phyloP scores from a whole-genome alignment of 2,113 vertebrate genomes.

The Colius striatus region DNA sequence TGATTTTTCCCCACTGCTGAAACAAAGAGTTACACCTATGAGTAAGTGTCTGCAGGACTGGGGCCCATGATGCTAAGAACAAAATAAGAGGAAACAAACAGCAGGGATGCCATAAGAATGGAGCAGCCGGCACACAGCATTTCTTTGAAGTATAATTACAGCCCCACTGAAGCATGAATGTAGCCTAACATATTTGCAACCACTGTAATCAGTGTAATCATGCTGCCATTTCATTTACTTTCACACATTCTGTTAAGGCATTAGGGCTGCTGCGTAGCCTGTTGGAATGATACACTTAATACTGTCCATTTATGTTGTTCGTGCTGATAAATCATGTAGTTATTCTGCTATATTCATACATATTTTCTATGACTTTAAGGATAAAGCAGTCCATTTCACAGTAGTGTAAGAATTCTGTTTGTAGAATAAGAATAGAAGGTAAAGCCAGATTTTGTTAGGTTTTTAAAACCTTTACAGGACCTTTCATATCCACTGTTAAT shows the following conservation, averaged over 20 bases:
- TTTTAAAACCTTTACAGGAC: constrained; percentile 13
- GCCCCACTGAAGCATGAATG: constrained; percentile 70
- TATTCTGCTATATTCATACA: constrained; percentile 27
- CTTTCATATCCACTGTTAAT: constrained; percentile 49
- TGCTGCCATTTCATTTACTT: constrained; percentile 68
- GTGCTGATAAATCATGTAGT: constrained; percentile 51
- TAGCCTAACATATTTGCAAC: constrained; percentile 62
- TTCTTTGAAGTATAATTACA: constrained; percentile 71
- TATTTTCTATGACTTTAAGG: constrained; percentile 1
- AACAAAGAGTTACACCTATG: constrained; percentile 6
- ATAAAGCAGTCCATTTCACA: constrained; percentile 1
- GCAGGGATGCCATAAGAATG: constrained; percentile 19
- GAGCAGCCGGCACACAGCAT: constrained; percentile 6
- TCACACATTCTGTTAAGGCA: constrained; percentile 48
- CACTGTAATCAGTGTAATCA: constrained; percentile 73
- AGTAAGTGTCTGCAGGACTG: neutral
- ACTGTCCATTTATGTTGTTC: constrained; percentile 60
- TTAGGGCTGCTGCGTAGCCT: constrained; percentile 49
- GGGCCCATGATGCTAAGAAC: neutral
- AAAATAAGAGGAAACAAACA: constrained; percentile 64
- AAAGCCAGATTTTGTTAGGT: neutral
- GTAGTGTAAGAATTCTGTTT: neutral
- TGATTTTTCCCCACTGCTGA: neutral
- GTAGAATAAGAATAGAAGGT: neutral
- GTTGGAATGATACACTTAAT: constrained; percentile 62